Conservation (phyloP, 1,140 invertebrate genomes). For the Aphaenogaster rudis region DNA sequence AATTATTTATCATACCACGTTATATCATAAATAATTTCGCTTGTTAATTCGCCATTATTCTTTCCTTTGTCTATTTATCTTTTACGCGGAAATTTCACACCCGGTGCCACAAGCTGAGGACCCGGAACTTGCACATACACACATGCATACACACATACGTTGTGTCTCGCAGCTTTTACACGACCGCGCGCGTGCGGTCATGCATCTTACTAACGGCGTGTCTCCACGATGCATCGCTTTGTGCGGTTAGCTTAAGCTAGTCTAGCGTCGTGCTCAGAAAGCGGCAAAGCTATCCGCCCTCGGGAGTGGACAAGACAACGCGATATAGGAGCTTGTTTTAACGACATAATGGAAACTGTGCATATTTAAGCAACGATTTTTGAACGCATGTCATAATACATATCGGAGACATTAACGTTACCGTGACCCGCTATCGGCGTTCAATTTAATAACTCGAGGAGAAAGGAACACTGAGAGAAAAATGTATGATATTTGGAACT, state of each 20-base stretch:
- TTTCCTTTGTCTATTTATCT: not conserved
- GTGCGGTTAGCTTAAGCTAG: constrained; percentile 42
- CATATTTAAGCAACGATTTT: constrained; percentile 36
- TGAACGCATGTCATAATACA: not conserved
- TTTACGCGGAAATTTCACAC: not conserved
- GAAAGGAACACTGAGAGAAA: not conserved
- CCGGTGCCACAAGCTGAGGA: not conserved
- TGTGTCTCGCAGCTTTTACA: not conserved
- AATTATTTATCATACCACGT: not conserved
- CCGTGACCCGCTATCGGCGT: not conserved
- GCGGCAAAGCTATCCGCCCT: constrained; percentile 17
- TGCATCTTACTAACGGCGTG: constrained; percentile 67
- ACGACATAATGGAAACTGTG: not conserved
- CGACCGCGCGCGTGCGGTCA: constrained; percentile 31
- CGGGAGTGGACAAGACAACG: not conserved
- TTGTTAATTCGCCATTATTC: not conserved
- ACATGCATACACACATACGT: not conserved
- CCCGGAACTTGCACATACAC: not conserved
- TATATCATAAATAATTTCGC: not conserved
- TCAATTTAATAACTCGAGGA: constrained; percentile 18
- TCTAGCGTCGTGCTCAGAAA: constrained; percentile 20
- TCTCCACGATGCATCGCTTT: constrained; percentile 62
- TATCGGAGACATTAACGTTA: not conserved
- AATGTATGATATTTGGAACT: too few relatives aligned
- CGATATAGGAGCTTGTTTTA: not conserved